A percentile compares a stretch with the other conserved stretches of the same genome.
Conservation (phyloP, 2,113 vertebrate species). For the Actenoides hombroni region DNA sequence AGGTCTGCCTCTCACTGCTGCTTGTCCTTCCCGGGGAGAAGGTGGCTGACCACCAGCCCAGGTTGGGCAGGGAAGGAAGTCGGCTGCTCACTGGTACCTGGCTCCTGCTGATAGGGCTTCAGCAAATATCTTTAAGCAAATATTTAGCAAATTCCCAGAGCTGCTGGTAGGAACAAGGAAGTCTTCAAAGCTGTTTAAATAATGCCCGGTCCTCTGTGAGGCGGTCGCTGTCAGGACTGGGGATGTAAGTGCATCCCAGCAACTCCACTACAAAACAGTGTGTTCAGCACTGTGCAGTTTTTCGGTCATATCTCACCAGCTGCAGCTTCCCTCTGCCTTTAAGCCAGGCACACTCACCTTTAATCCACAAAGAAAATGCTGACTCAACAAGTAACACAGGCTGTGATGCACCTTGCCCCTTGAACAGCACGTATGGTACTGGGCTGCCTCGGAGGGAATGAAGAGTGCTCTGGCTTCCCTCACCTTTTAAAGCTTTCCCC, state of each 20-base stretch:
- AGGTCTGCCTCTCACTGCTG: not conserved
- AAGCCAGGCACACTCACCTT: not conserved
- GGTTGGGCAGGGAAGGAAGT: not conserved
- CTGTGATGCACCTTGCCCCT: not conserved
- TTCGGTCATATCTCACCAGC: accelerated
- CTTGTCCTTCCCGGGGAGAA: not conserved
- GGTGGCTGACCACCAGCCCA: accelerated
- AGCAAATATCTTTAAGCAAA: not conserved
- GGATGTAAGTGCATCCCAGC: not conserved
- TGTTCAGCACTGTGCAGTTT: accelerated
- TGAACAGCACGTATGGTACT: not conserved
- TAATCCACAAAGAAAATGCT: not conserved
- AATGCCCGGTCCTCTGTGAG: accelerated
- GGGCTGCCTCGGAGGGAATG: not conserved
- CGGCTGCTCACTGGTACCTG: not conserved
- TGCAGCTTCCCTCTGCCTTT: not conserved
- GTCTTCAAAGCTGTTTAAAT: not conserved
- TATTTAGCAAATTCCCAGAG: not conserved
- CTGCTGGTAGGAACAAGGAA: not conserved
- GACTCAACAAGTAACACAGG: not conserved
- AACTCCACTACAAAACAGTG: accelerated
- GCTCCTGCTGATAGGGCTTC: not conserved
- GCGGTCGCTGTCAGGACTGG: not conserved
- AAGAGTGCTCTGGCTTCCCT: not conserved
- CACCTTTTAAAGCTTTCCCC: not conserved